These are phyloP conservation scores for Peromyscus attwateri DNA, from an alignment of 2,797 vertebrate species.

Conservation along the genomic window DNA sequence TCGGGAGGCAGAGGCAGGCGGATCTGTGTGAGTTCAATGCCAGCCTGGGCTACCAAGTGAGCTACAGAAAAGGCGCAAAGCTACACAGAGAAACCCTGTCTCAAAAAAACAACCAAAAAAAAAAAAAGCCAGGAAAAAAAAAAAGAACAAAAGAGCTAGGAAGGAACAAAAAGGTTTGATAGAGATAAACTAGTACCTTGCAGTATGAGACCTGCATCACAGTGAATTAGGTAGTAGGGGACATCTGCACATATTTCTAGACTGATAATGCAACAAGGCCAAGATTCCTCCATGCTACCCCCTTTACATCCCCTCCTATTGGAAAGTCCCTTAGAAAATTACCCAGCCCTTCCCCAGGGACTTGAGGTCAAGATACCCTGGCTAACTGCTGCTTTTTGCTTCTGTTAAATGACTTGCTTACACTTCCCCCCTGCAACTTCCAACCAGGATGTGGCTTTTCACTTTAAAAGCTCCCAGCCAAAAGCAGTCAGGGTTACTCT, in stretches of 20 bases:
- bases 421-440: not conserved
- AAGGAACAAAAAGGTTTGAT: conserved; percentile 79
- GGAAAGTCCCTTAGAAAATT: not conserved
- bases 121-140: too few relatives aligned
- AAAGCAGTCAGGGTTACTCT: not conserved
- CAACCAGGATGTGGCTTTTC: not conserved
- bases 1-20: too few relatives aligned
- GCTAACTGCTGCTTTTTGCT: not conserved
- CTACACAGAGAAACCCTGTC: too few relatives aligned
- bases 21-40: too few relatives aligned
- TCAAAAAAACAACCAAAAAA: too few relatives aligned
- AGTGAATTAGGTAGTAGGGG: conserved; percentile 77
- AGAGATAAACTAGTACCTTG: conserved; percentile 79
- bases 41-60: too few relatives aligned
- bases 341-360: too few relatives aligned
- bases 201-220: conserved; percentile 77
- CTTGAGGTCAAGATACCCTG: not conserved
- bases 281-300: not conserved
- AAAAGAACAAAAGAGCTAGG: conserved; percentile 64
- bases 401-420: not conserved
- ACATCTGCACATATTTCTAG: conserved; percentile 31
- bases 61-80: too few relatives aligned
- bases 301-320: too few relatives aligned
- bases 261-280: not conserved
- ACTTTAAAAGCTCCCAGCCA: not conserved